These are phyloP conservation scores for Megalurothrips usitatus DNA, from an alignment of 2,888 invertebrate species.

Conservation along the genomic window DNA sequence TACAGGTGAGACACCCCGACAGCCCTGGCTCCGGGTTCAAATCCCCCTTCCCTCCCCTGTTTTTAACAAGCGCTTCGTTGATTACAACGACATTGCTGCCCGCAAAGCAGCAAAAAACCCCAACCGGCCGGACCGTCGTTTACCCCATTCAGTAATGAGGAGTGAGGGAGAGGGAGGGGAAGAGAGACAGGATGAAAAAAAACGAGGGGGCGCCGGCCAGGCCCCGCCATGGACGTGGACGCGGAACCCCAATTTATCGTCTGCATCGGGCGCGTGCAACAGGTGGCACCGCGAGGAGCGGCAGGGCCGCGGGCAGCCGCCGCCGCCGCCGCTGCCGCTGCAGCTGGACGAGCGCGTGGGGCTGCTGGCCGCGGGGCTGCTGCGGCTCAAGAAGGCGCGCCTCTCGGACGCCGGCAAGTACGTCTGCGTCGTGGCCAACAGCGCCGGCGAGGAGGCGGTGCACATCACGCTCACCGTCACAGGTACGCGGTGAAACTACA, in stretches of 20 bases:
- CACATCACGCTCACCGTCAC: slow-evolving; percentile 73
- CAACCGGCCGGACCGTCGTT: not conserved
- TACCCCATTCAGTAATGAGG: not conserved
- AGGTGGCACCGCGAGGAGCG: slow-evolving; percentile 70
- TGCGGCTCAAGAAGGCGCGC: slow-evolving; percentile 61
- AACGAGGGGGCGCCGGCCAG: not conserved
- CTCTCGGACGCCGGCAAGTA: slow-evolving; percentile 81
- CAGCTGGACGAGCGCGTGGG: slow-evolving; percentile 58
- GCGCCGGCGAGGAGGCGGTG: slow-evolving; percentile 75
- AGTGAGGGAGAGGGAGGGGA: not conserved
- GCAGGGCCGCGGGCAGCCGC: slow-evolving; percentile 26
- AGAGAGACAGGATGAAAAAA: not conserved
- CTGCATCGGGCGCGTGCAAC: slow-evolving; percentile 32
- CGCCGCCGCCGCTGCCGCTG: slow-evolving; percentile 53
- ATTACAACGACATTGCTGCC: not conserved
- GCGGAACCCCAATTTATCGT: too few species aligned
- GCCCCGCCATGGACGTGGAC: not conserved
- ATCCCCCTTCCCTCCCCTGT: not conserved
- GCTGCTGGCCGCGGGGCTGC: slow-evolving; percentile 55
- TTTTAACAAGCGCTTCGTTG: too few species aligned
- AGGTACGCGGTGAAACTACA: slow-evolving; percentile 59
- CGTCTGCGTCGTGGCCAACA: slow-evolving; percentile 86
- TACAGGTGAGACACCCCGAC: slow-evolving; percentile 56
- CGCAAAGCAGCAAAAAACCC: not conserved
- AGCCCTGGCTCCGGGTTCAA: not conserved